phyloP scores from a whole-genome alignment of 2,888 invertebrate species.

The Liodrosophila aerea region DNA sequence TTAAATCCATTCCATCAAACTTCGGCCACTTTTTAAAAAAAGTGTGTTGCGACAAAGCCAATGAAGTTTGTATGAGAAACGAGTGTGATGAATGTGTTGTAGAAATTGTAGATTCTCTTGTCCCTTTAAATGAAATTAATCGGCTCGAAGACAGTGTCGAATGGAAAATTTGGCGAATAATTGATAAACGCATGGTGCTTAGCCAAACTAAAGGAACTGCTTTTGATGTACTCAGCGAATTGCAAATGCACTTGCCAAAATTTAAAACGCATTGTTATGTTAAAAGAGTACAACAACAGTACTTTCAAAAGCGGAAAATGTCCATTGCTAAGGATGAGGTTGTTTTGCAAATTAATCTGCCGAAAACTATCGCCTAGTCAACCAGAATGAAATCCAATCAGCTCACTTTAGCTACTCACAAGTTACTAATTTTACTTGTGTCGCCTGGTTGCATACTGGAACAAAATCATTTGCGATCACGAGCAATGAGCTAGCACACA shows the following conservation, averaged over 20 bases:
- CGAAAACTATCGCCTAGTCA: background rate
- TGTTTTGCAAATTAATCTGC: background rate
- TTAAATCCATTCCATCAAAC: slow-evolving; percentile 3
- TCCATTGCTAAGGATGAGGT: background rate
- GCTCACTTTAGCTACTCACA: background rate
- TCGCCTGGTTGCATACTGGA: background rate
- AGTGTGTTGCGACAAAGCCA: slow-evolving; percentile 19
- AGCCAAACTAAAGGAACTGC: slow-evolving; percentile 18
- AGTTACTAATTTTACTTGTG: background rate
- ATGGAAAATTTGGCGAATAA: slow-evolving; percentile 11
- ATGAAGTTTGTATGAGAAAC: slow-evolving; percentile 25
- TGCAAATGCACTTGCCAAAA: slow-evolving; percentile 23
- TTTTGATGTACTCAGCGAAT: slow-evolving; percentile 25
- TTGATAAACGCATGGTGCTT: slow-evolving; percentile 12
- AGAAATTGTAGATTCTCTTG: slow-evolving; percentile 22
- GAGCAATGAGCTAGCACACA: slow-evolving; percentile 3
- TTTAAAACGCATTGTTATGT: slow-evolving; percentile 28
- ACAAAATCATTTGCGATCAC: background rate
- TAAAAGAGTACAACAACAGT: slow-evolving; percentile 25
- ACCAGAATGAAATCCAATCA: background rate
- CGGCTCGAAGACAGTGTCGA: slow-evolving; percentile 7
- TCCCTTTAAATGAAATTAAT: slow-evolving; percentile 23
- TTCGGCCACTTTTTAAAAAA: slow-evolving; percentile 25
- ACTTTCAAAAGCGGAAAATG: slow-evolving; percentile 11
- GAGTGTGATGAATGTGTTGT: slow-evolving; percentile 20